phyloP scores from a whole-genome alignment of 2,113 vertebrate genomes.

The Hystrix brachyura region DNA sequence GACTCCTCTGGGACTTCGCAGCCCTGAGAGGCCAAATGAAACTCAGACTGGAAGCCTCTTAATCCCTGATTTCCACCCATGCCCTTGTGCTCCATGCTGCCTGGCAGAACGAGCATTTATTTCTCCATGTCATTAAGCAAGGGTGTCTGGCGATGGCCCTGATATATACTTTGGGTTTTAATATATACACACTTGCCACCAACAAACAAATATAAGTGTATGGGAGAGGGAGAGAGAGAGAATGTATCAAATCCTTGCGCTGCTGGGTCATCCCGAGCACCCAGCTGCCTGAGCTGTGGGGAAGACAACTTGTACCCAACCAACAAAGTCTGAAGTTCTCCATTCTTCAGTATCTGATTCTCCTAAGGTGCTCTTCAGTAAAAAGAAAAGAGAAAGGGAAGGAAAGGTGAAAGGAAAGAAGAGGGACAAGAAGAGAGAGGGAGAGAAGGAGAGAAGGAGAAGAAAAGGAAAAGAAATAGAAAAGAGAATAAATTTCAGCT shows the following conservation, averaged over 20 bases:
- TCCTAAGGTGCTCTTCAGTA: neutral
- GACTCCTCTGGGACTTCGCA: neutral
- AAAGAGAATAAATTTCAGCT: neutral
- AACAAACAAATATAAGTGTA: neutral
- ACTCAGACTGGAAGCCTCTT: neutral
- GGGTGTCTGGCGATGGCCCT: neutral
- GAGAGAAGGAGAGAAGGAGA: accelerated
- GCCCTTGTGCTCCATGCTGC: neutral
- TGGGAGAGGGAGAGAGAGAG: neutral
- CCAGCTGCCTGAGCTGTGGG: neutral
- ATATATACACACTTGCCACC: neutral
- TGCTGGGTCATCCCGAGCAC: neutral
- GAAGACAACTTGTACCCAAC: neutral
- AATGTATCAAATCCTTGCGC: neutral
- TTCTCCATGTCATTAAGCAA: neutral
- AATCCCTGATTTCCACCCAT: neutral
- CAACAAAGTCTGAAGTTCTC: neutral
- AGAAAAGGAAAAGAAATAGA: neutral
- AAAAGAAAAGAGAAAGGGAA: neutral
- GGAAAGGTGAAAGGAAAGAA: too few species aligned
- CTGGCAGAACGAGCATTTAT: neutral
- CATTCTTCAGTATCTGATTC: neutral
- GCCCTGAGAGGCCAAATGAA: accelerated
- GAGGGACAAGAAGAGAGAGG: neutral
- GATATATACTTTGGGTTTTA: neutral